Evolutionary conservation across 2,797 vertebrate species (phyloP).

Genomic region (Sebastiscus albofasciatus): DNA sequence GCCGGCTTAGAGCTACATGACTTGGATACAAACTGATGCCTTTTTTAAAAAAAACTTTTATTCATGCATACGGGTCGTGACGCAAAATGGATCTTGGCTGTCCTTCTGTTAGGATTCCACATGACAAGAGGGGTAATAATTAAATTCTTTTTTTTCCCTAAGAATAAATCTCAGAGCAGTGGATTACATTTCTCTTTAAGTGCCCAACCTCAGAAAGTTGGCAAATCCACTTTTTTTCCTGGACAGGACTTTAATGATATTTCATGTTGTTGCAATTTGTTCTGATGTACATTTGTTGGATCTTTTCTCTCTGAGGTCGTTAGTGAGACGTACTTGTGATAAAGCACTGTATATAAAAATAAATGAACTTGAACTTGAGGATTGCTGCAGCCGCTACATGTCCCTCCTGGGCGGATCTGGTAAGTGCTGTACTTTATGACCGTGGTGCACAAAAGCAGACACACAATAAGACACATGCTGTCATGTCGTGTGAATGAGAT

Average conservation of each 20-base stretch:
- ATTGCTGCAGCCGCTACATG: neutral
- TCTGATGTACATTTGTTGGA: neutral
- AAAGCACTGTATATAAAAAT: conserved; percentile 20
- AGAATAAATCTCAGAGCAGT: conserved; percentile 14
- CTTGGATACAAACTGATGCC: neutral
- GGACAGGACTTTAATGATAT: neutral
- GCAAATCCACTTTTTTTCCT: conserved; percentile 3
- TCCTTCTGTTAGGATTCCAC: conserved; percentile 34
- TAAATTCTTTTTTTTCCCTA: neutral
- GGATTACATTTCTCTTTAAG: conserved; percentile 24
- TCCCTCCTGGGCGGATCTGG: neutral
- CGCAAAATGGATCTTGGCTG: conserved; percentile 13
- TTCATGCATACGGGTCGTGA: conserved; percentile 11
- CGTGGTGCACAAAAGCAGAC: conserved; percentile 9
- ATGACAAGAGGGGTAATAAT: conserved; percentile 37
- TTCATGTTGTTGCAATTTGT: neutral
- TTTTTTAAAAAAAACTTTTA: conserved; percentile 24
- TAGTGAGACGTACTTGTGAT: neutral
- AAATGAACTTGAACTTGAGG: conserved; percentile 28
- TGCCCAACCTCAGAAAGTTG: conserved; percentile 10
- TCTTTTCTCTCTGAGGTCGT: neutral
- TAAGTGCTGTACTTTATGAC: conserved; percentile 23
- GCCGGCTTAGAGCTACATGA: conserved; percentile 10
- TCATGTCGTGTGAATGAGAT: conserved; percentile 44
- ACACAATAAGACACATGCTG: conserved; percentile 12